phyloP scores from a whole-genome alignment of 2,113 vertebrate species.

The Phoenicopterus ruber region DNA sequence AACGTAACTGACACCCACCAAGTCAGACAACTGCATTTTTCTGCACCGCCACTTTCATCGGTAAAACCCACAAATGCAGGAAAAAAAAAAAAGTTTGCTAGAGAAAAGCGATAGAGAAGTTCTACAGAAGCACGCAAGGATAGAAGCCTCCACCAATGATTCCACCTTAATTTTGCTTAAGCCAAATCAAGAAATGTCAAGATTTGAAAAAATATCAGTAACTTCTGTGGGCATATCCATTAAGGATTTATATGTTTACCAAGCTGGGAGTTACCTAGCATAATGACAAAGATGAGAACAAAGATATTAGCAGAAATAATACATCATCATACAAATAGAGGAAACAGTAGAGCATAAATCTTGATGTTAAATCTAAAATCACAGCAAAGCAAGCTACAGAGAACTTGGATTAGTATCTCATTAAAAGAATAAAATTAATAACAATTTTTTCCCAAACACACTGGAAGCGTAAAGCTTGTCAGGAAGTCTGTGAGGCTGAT shows the following conservation, averaged over 20 bases:
- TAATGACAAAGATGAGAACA: neutral
- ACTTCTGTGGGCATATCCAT: too few relatives aligned
- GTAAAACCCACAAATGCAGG: neutral
- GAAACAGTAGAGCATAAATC: neutral
- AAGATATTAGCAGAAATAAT: neutral
- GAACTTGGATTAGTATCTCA: neutral
- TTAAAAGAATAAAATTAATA: neutral
- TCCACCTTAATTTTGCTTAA: neutral
- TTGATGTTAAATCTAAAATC: neutral
- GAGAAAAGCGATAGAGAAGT: neutral
- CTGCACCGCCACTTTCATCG: neutral
- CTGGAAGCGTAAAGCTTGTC: neutral
- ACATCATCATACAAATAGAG: neutral
- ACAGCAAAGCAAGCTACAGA: neutral
- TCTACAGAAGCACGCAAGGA: neutral
- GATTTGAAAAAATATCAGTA: neutral
- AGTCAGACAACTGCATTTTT: neutral
- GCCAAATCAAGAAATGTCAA: neutral
- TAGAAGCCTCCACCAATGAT: neutral
- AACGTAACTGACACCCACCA: rapidly evolving
- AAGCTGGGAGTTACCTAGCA: neutral
- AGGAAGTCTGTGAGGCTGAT: neutral
- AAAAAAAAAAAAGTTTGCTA: neutral
- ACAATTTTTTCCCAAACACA: neutral
- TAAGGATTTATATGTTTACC: neutral